A percentile compares a stretch with the other conserved stretches of the same genome.
phyloP scores from a whole-genome alignment of 2,888 invertebrate genomes.

The Villa cingulata region DNA sequence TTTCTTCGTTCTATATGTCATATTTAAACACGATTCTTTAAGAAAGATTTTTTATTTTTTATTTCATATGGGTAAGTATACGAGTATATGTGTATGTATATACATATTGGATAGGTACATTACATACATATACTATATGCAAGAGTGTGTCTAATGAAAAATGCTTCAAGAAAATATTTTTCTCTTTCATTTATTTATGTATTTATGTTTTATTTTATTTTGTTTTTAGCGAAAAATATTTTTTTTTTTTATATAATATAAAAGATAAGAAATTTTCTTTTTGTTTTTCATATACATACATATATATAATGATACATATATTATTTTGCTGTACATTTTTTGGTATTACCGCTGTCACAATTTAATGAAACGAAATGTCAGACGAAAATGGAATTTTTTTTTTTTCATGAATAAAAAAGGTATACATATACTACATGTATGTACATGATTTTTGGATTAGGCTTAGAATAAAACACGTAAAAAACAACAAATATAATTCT shows the following conservation, averaged over 20 bases:
- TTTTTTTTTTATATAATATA: too few relatives aligned
- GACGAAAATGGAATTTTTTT: slow-evolving; percentile 8
- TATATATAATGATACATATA: too few relatives aligned
- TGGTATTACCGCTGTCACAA: slow-evolving; percentile 3
- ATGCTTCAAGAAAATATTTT: slow-evolving; percentile 6
- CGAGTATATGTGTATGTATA: too few relatives aligned
- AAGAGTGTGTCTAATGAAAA: slow-evolving; percentile 6
- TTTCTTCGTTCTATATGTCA: background rate
- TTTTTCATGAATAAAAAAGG: background rate
- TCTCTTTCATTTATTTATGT: background rate
- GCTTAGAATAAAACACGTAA: background rate
- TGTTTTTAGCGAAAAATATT: too few relatives aligned
- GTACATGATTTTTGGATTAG: background rate
- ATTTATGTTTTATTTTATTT: too few relatives aligned
- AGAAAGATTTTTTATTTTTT: too few relatives aligned
- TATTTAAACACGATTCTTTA: background rate
- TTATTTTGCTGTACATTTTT: background rate
- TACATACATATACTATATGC: slow-evolving; percentile 6
- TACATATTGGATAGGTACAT: too few relatives aligned
- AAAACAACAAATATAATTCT: background rate
- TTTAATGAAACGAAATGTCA: slow-evolving; percentile 12
- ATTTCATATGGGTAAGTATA: too few relatives aligned
- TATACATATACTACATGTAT: background rate
- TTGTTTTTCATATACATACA: too few relatives aligned
- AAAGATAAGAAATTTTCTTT: too few relatives aligned